phyloP scores from a whole-genome alignment of 1,140 invertebrate species.

The Orussus abietinus region DNA sequence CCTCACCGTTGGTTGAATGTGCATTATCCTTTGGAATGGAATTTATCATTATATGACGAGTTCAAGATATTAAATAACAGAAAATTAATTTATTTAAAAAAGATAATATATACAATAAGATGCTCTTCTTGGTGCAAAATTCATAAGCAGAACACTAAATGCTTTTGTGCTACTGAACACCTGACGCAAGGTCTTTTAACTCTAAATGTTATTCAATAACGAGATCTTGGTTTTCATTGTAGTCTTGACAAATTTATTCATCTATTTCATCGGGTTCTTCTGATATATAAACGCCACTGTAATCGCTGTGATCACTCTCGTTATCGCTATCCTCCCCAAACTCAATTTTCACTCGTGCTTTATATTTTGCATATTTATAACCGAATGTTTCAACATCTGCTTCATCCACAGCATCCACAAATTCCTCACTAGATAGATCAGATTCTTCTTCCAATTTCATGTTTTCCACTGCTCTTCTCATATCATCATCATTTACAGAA shows the following conservation, averaged over 20 bases:
- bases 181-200: too few species aligned
- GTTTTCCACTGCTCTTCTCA: constrained; percentile 34
- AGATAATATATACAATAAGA: background rate
- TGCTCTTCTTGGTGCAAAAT: too few species aligned
- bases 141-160: too few species aligned
- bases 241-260: too few species aligned
- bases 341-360: constrained; percentile 42
- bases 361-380: constrained; percentile 57
- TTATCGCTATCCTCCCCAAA: constrained; percentile 22
- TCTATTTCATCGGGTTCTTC: too few species aligned
- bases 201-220: too few species aligned
- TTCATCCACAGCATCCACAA: constrained; percentile 51
- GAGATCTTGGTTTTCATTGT: too few species aligned
- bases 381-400: constrained; percentile 53
- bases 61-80: background rate
- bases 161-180: too few species aligned
- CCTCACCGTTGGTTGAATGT: background rate
- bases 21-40: background rate
- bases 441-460: constrained; percentile 29
- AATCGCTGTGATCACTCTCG: constrained; percentile 15
- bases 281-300: constrained; percentile 7
- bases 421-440: constrained; percentile 46
- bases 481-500: constrained; percentile 38
- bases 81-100: background rate
- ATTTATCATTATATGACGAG: background rate